A percentile compares a stretch with the other conserved stretches of the same genome.
Conservation (phyloP, 1,140 invertebrate species). For the Mesaphorura yosii region DNA sequence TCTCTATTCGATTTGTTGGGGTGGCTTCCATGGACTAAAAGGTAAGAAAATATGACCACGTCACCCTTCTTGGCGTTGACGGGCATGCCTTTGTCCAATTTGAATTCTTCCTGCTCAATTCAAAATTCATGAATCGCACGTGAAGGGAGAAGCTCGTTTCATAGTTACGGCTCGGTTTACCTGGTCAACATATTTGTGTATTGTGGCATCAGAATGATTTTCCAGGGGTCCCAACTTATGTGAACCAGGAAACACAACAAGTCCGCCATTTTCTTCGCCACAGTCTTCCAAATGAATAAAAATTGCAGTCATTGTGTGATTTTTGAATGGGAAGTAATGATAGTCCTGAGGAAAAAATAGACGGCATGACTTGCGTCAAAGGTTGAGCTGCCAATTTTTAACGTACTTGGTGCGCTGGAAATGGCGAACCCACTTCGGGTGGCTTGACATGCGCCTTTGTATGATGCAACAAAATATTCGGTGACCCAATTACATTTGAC, state of each 20-base stretch:
- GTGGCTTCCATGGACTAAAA: conserved; percentile 49
- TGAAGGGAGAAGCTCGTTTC: too few species aligned
- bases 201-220: conserved; percentile 41
- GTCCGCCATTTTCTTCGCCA: conserved; percentile 47
- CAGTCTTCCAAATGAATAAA: conserved; percentile 50
- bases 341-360: conserved; percentile 41
- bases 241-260: conserved; percentile 50
- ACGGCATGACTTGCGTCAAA: neutral
- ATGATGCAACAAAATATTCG: conserved; percentile 48
- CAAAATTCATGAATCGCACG: neutral
- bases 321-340: conserved; percentile 50
- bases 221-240: conserved; percentile 48
- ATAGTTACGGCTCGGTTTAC: too few species aligned
- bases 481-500: conserved; percentile 46
- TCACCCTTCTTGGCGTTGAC: conserved; percentile 44
- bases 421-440: conserved; percentile 48
- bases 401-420: conserved; percentile 46
- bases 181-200: conserved; percentile 45
- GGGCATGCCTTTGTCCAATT: conserved; percentile 44
- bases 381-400: neutral
- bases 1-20: conserved; percentile 41
- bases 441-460: conserved; percentile 52
- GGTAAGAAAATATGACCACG: conserved; percentile 49
- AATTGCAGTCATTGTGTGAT: conserved; percentile 49
- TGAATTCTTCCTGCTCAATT: conserved; percentile 40